These are phyloP conservation scores for Lates japonicus DNA, from an alignment of 2,797 vertebrate species.

Conservation along the genomic window DNA sequence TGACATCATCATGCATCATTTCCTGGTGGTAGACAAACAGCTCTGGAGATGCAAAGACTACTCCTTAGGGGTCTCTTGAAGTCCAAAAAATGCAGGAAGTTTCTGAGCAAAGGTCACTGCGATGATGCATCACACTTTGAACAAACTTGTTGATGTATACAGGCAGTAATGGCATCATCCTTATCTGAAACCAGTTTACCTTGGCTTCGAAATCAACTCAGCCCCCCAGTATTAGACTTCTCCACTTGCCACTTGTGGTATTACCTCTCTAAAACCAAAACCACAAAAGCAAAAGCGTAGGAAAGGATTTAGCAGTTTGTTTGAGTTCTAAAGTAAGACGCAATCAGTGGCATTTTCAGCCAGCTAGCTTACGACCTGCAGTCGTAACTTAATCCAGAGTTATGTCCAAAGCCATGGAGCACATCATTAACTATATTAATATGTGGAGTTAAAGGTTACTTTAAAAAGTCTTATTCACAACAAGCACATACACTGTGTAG, in stretches of 20 bases:
- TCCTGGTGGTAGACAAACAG: slow-evolving; percentile 62
- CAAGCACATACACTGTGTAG: neutral
- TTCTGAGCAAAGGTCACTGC: slow-evolving; percentile 33
- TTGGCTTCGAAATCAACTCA: slow-evolving; percentile 13
- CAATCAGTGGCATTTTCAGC: neutral
- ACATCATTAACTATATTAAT: neutral
- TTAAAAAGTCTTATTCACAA: neutral
- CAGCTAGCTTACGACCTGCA: neutral
- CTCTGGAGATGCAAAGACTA: neutral
- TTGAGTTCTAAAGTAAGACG: neutral
- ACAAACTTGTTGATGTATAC: slow-evolving; percentile 28
- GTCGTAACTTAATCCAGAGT: neutral
- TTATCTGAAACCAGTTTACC: slow-evolving; percentile 28
- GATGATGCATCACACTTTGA: slow-evolving; percentile 41
- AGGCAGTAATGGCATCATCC: slow-evolving; percentile 9
- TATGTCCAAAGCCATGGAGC: neutral
- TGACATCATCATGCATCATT: slow-evolving; percentile 67
- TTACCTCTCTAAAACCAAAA: neutral
- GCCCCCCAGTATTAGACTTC: too few relatives aligned
- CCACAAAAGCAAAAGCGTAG: neutral
- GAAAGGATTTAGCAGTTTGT: neutral
- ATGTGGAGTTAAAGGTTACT: too few relatives aligned
- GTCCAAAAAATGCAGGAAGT: slow-evolving; percentile 55
- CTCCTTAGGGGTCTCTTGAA: slow-evolving; percentile 42
- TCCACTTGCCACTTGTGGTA: too few relatives aligned